Evolutionary conservation across 2,113 vertebrate genomes (phyloP).

Genomic region (Indicator indicator): DNA sequence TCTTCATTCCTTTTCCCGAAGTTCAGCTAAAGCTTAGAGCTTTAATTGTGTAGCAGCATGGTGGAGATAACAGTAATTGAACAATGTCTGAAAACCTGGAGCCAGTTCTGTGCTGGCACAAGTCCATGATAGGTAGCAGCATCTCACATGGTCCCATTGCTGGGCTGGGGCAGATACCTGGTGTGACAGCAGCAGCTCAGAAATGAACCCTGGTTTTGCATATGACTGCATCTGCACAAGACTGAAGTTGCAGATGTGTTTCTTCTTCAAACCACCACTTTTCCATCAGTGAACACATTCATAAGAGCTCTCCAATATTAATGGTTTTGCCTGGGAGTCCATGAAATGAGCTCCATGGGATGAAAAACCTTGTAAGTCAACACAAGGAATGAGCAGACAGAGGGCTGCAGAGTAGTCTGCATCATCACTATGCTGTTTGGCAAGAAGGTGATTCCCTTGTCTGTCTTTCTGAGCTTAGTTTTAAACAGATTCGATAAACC

Average conservation of each 20-base stretch:
- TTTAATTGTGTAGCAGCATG: background rate
- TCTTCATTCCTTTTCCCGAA: background rate
- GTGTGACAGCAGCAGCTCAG: background rate
- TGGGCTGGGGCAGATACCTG: background rate
- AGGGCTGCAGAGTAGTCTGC: background rate
- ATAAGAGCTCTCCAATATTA: background rate
- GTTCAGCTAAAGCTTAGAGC: background rate
- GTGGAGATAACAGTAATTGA: background rate
- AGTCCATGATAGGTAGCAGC: fast-evolving
- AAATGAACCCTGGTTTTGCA: background rate
- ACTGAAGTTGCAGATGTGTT: fast-evolving
- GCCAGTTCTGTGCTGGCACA: background rate
- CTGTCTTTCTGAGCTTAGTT: background rate
- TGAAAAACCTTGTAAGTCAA: background rate
- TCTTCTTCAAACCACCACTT: background rate
- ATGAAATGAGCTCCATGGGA: background rate
- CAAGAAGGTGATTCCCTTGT: background rate
- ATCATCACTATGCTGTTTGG: background rate
- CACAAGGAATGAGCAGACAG: background rate
- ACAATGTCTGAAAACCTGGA: fast-evolving
- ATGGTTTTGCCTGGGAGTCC: background rate
- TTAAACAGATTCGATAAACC: slow-evolving; percentile 9
- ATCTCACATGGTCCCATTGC: background rate
- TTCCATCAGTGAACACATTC: background rate
- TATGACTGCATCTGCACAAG: background rate